Evolutionary conservation across 2,888 invertebrate species (phyloP), one percentile per base, ranked within the genome.

Genomic region (Aphelenchoides bicaudatus): DNA sequence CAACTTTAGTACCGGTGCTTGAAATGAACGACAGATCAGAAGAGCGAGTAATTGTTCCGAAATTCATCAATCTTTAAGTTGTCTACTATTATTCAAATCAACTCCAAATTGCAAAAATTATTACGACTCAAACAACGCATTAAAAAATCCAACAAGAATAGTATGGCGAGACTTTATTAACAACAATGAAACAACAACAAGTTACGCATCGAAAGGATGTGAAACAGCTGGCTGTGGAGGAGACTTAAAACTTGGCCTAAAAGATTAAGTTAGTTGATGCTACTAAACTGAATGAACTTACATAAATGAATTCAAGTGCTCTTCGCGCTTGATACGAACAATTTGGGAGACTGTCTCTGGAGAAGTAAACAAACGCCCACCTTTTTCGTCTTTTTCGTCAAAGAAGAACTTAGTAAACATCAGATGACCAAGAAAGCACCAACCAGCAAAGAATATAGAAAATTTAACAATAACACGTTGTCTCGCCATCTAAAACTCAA

Each of bases 401-500:
- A 61, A 72, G 6, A 74, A 56, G 53, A 72, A 58, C 63, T 67
- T 63, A 34, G 73, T 72, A 57, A 63, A 70, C 46, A 74, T 56
- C 10, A 67, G 61, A 39, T 70, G 58, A 31, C 74, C 74, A 49
- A 67, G 50, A n/a, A 67, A 63, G 56, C 73, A 72, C 74, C 74
- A 74, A 6, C 69, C 70, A 38, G 65, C 62, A 51, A 68, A 74
- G 58, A 74, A 74, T 39, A 74, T 58, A 54, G 68, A 69, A 49
- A 74, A 74, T 1, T 71, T 68, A 28, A 69, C 56, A 37, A 74
- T 56, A 43, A 74, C 57, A 46, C 71, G 68, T 54, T 67, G 61
- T 59, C 69, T 66, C 59, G 69, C 62, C 55, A 63, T 56, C 73
- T 73, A 55, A 56, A 72, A 63, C 31, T 34, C 38, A 39, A 28